These are phyloP conservation scores for Sepioteuthis lessoniana DNA, from an alignment of 2,888 invertebrate genomes.

Conservation along the genomic window DNA sequence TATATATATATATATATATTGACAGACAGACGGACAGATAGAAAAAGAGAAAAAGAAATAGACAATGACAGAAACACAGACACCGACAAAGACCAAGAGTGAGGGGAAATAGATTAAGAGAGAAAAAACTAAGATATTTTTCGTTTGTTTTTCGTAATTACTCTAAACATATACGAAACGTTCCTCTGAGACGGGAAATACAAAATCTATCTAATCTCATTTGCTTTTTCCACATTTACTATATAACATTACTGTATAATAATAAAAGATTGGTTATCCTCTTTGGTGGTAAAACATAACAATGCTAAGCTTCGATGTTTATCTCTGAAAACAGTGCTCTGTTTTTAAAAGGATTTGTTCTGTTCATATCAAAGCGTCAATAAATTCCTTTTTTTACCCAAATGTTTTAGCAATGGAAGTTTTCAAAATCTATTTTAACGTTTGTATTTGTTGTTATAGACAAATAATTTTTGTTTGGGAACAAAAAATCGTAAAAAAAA, in stretches of 20 bases:
- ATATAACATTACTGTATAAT: no score
- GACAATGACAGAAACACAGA: no score
- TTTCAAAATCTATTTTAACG: conserved; percentile 33
- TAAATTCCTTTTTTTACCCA: neutral
- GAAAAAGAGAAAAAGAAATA: no score
- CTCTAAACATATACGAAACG: neutral
- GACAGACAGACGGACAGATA: no score
- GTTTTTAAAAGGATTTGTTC: neutral
- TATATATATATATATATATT: no score
- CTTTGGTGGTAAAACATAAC: neutral
- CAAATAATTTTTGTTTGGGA: neutral
- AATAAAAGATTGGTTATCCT: neutral
- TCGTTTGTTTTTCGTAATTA: neutral
- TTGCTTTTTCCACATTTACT: neutral
- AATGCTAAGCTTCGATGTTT: neutral
- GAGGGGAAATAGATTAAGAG: neutral
- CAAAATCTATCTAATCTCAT: neutral
- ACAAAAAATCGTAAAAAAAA: neutral
- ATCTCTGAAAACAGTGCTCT: neutral
- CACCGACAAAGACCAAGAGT: no score
- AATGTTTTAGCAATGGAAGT: conserved; percentile 21
- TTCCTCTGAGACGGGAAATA: neutral
- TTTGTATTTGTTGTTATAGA: conserved; percentile 23
- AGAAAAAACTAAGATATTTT: neutral
- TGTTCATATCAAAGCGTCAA: neutral